Evolutionary conservation across 2,113 vertebrate genomes (phyloP), one percentile per base, ranked within the genome.

Genomic region (Shinisaurus crocodilurus): DNA sequence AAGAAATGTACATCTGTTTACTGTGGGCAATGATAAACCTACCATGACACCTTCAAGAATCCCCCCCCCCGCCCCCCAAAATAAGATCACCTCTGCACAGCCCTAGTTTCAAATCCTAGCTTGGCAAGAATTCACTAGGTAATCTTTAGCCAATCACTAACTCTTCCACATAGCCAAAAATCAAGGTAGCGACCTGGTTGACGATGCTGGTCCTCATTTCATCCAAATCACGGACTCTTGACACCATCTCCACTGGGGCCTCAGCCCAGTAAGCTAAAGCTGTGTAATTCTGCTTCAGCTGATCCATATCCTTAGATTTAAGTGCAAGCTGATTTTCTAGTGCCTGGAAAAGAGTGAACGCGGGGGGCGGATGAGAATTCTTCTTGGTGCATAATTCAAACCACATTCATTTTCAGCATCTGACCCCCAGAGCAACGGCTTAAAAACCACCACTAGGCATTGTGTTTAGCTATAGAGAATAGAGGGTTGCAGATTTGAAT

Each of bases 281-380:
- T 57, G 96, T 85, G 27, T 27, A 85, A 72, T 86, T 91, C 83
- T 96, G 85, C 82, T 92, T 97, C 85, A 99, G 13, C 81, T 98
- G 97, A 92, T 96, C 96, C 32, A 99, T 94, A n/a, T 91, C 96
- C 82, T 94, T 95, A 20, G 91, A 95, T 88, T 97, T 98, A 82
- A 90, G 1, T 16, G 57, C 18, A 40, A 99, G 96, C 67, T 98
- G 96, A 93, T 96, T 96, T 95, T 98, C 96, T 20, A 99, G 88
- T 7, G 96, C 97, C 99, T 99, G 92, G 85, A 82, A 74, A 54
- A 74, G 82, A 7, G 13, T n/a, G 60, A 89, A 32, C 69, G 45
- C 23, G 12, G n/a, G 7, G 1, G 27, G 2, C 63, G 20, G 57
- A 79, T 3, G 75, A 67, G 29, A 25, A 34, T 45, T 65, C 72